A percentile compares a stretch with the other conserved stretches of the same genome.
Evolutionary conservation across 2,797 vertebrate species (phyloP).

Genomic region (Chromobotia macracanthus): DNA sequence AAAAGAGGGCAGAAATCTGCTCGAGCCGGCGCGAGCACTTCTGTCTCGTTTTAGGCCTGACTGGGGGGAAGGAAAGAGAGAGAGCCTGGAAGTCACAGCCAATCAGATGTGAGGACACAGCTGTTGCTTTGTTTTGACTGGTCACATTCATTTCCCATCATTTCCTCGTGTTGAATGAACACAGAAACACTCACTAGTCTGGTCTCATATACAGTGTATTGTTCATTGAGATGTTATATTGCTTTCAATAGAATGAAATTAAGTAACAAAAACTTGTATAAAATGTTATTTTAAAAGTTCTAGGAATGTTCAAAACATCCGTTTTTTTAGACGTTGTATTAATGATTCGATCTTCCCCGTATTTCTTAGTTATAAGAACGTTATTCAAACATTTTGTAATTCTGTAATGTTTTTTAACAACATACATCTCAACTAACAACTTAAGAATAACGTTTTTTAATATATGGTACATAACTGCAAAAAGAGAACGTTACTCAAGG

Average conservation of each 20-base stretch:
- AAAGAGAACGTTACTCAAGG: too few species aligned
- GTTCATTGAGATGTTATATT: slow-evolving; percentile 45
- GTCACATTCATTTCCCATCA: slow-evolving; percentile 44
- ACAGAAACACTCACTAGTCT: slow-evolving; percentile 25
- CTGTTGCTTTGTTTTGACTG: slow-evolving; percentile 50
- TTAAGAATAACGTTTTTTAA: too few species aligned
- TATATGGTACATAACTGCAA: too few species aligned
- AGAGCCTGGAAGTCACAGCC: slow-evolving; percentile 39
- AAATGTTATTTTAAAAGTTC: too few species aligned
- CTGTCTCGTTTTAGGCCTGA: slow-evolving; percentile 43
- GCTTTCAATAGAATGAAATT: slow-evolving; percentile 33
- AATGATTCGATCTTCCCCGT: too few species aligned
- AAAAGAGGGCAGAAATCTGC: slow-evolving; percentile 51
- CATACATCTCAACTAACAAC: too few species aligned
- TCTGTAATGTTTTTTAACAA: too few species aligned
- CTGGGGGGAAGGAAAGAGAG: slow-evolving; percentile 16
- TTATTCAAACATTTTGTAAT: too few species aligned
- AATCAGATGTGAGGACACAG: slow-evolving; percentile 44
- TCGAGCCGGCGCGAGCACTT: slow-evolving; percentile 23
- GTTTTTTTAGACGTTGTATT: too few species aligned
- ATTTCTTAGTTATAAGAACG: too few species aligned
- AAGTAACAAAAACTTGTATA: too few species aligned
- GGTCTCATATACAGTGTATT: slow-evolving; percentile 40
- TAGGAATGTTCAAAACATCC: too few species aligned
- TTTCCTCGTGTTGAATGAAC: slow-evolving; percentile 23